These are phyloP conservation scores for Pipa parva DNA, from an alignment of 2,113 vertebrate species.

Conservation along the genomic window DNA sequence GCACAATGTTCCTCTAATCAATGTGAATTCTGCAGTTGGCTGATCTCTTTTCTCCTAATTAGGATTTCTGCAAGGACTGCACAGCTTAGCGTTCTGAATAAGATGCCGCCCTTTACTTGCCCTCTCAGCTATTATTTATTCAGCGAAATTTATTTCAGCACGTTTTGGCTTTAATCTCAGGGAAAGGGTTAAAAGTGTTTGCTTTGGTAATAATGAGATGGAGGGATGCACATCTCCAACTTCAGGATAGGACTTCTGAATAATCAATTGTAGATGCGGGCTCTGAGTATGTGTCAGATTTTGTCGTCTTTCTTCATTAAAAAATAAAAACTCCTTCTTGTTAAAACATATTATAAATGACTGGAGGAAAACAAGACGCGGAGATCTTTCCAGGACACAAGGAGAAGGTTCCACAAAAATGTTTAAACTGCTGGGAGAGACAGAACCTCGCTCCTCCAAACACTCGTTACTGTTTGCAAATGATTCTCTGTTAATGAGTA, in stretches of 20 bases:
- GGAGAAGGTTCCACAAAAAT: neutral
- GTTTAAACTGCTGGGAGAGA: slow-evolving; percentile 2
- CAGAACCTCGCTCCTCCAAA: slow-evolving; percentile 9
- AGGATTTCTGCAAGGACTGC: neutral
- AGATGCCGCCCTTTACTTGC: too few species aligned
- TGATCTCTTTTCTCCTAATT: neutral
- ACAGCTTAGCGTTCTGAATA: neutral
- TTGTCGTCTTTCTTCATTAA: slow-evolving; percentile 66
- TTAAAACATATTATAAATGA: slow-evolving; percentile 29
- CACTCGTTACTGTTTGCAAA: slow-evolving; percentile 9
- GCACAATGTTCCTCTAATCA: neutral
- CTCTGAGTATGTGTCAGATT: slow-evolving; percentile 57
- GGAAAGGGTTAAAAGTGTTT: too few species aligned
- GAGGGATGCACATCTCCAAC: neutral
- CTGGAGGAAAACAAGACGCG: slow-evolving; percentile 2
- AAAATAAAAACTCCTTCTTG: slow-evolving; percentile 1
- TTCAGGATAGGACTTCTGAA: slow-evolving; percentile 43
- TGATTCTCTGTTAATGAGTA: slow-evolving; percentile 10
- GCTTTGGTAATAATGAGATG: slow-evolving; percentile 1
- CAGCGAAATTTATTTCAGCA: too few species aligned
- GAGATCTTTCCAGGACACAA: slow-evolving; percentile 9
- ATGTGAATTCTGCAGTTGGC: neutral
- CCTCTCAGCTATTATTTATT: too few species aligned
- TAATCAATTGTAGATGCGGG: slow-evolving; percentile 56
- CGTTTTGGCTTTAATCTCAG: too few species aligned